These are phyloP conservation scores for Aramus guarauna DNA, from an alignment of 2,113 vertebrate genomes.

Conservation along the genomic window DNA sequence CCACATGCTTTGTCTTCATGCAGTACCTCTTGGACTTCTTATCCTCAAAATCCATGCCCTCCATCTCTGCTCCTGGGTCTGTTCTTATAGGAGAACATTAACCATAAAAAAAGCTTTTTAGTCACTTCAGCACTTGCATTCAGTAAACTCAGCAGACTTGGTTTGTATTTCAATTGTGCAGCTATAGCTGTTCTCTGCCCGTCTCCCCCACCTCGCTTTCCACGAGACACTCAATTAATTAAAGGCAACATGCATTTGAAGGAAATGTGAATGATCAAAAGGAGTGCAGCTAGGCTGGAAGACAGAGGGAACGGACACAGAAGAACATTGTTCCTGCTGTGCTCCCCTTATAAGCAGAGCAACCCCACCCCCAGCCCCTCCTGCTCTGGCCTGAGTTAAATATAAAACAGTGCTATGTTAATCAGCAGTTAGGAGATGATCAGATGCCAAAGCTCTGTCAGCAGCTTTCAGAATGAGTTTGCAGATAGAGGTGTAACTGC, in stretches of 20 bases:
- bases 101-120: not conserved
- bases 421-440: conserved; percentile 72
- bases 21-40: conserved; percentile 78
- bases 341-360: conserved; percentile 54
- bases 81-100: not conserved
- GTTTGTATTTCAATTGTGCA: conserved; percentile 12
- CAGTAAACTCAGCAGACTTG: conserved; percentile 26
- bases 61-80: conserved; percentile 67
- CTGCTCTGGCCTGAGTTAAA: conserved; percentile 78
- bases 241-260: conserved; percentile 3
- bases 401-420: conserved; percentile 79
- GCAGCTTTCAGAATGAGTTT: conserved; percentile 62
- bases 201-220: not conserved
- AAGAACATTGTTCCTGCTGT: conserved; percentile 25
- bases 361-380: conserved; percentile 60
- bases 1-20: conserved; percentile 80
- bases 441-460: conserved; percentile 70
- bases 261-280: not conserved
- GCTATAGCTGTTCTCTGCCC: conserved; percentile 10
- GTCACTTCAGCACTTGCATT: conserved; percentile 33
- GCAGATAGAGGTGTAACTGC: conserved; percentile 45
- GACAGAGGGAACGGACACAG: not conserved
- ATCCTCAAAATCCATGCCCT: conserved; percentile 74
- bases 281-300: conserved; percentile 3
- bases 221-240: conserved; percentile 32